These are phyloP conservation scores for Volucella bombylans DNA, from an alignment of 2,888 invertebrate genomes.

Conservation along the genomic window DNA sequence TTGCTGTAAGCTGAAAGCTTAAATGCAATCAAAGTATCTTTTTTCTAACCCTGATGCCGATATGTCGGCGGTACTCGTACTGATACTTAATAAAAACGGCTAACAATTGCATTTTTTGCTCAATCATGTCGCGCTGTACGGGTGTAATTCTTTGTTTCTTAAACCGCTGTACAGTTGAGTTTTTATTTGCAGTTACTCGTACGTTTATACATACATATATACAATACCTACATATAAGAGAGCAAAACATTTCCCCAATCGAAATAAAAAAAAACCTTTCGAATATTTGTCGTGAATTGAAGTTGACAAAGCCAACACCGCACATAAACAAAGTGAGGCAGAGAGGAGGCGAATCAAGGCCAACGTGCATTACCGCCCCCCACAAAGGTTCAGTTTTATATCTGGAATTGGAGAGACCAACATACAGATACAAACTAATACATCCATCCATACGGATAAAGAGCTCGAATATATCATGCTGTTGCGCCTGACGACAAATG, in stretches of 20 bases:
- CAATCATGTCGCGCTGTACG: too few species aligned
- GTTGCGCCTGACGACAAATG: slow-evolving; percentile 36
- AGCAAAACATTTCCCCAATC: slow-evolving; percentile 30
- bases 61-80: slow-evolving; percentile 15
- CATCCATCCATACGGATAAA: too few species aligned
- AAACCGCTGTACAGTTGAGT: too few species aligned
- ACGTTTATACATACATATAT: slow-evolving; percentile 4
- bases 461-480: slow-evolving; percentile 28
- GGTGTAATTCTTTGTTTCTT: slow-evolving; percentile 2
- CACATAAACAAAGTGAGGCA: background rate
- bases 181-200: background rate
- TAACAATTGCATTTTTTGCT: slow-evolving; percentile 25
- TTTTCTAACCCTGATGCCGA: background rate
- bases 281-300: slow-evolving; percentile 55
- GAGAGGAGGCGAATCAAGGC: slow-evolving; percentile 60
- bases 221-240: slow-evolving; percentile 17
- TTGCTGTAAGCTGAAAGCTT: slow-evolving; percentile 45
- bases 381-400: slow-evolving; percentile 48
- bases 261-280: slow-evolving; percentile 53
- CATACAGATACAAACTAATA: background rate
- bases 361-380: slow-evolving; percentile 67
- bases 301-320: slow-evolving; percentile 39
- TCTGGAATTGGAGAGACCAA: slow-evolving; percentile 42
- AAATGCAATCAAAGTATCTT: slow-evolving; percentile 17
- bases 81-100: slow-evolving; percentile 11